These are phyloP conservation scores for Machaerirhynchus nigripectus DNA, from an alignment of 2,113 vertebrate species.

Conservation along the genomic window DNA sequence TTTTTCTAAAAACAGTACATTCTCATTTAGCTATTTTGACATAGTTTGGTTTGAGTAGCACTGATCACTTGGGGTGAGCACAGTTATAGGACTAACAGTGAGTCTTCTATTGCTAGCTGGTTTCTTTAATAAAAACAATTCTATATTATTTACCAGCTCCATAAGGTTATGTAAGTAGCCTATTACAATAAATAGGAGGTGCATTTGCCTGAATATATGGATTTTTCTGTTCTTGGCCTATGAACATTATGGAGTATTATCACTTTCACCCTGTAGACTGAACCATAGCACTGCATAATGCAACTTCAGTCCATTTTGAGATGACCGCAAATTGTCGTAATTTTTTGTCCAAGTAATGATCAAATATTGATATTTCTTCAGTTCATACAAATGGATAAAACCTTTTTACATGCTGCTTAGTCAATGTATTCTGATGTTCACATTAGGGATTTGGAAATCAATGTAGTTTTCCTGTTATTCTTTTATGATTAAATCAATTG, in stretches of 20 bases:
- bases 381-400: constrained; percentile 75
- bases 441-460: constrained; percentile 82
- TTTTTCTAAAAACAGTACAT: not conserved
- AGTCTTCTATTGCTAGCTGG: not conserved
- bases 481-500: constrained; percentile 87
- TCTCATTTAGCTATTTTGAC: not conserved
- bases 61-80: not conserved
- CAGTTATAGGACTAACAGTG: not conserved
- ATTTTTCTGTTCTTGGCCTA: constrained; percentile 69
- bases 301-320: constrained; percentile 68
- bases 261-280: constrained; percentile 58
- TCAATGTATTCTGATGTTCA: constrained; percentile 79
- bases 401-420: constrained; percentile 62
- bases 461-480: constrained; percentile 82
- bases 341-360: constrained; percentile 77
- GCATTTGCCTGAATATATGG: constrained; percentile 55
- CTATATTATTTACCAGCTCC: constrained; percentile 19
- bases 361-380: constrained; percentile 78
- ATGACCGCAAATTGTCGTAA: constrained; percentile 71
- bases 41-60: not conserved
- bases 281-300: constrained; percentile 57
- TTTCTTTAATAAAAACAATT: constrained; percentile 50
- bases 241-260: constrained; percentile 50
- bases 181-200: constrained; percentile 56
- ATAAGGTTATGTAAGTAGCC: constrained; percentile 2